Evolutionary conservation across 92 coral and sea anemone genomes (phyloP).

Genomic region (Siderastrea radians): DNA sequence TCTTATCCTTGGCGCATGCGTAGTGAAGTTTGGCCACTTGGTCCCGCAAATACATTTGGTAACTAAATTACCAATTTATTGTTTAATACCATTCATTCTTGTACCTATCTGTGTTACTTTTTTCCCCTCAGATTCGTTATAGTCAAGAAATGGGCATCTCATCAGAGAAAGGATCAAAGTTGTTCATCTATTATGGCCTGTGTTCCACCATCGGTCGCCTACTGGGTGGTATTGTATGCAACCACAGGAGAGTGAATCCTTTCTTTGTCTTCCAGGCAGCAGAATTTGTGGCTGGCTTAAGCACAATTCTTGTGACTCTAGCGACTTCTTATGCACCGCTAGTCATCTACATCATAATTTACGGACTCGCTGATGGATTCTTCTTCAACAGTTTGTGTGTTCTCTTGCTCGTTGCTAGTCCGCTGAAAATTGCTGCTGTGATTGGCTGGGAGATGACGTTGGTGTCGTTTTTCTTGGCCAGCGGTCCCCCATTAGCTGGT

Average conservation of each 20-base stretch:
- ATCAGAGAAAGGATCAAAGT: constrained; percentile 57
- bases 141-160: constrained; percentile 68
- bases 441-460: constrained; percentile 9
- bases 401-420: constrained; percentile 10
- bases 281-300: constrained; percentile 10
- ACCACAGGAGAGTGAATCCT: constrained; percentile 55
- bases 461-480: constrained; percentile 9
- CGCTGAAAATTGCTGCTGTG: constrained; percentile 25
- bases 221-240: constrained; percentile 67
- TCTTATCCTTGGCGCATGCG: background rate
- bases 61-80: background rate
- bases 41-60: constrained; percentile 67
- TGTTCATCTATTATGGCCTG: constrained; percentile 63
- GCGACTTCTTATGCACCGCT: background rate
- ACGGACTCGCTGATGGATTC: constrained; percentile 28
- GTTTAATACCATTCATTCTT: background rate
- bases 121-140: constrained; percentile 59
- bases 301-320: constrained; percentile 21
- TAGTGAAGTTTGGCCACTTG: constrained; percentile 42
- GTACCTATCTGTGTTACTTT: too few species aligned
- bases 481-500: constrained; percentile 29
- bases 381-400: constrained; percentile 11
- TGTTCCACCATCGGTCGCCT: constrained; percentile 67
- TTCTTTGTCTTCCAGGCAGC: constrained; percentile 52
- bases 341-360: background rate